Base-by-base conservation (phyloP, 1,140 invertebrate genomes). In the Himalopsyche phryganea region DNA sequence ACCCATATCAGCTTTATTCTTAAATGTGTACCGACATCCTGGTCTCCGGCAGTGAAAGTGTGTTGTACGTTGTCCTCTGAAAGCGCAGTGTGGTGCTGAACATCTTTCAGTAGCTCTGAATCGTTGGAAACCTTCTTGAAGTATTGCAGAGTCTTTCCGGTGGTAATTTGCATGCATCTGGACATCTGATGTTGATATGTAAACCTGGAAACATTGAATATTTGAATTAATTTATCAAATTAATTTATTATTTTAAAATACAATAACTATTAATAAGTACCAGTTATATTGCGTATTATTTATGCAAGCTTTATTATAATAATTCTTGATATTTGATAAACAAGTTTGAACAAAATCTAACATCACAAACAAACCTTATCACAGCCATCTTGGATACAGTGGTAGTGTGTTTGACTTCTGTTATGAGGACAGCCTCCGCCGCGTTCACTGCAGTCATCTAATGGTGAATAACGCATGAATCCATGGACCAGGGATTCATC, bases 81-180 rank as follows among this genome's bases (percentile, higher is more conserved):
- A 98, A 17, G 88, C 82, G 74, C 96, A 98, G 65, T 90, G 84
- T 0, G 85, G 81, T 2, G 90, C 88, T 0, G 86, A 85, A 73
- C 94, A 97, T 72, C 91, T 92, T 73, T 97, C 94, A 0, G 92
- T 94, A 0, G 92, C 94, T 13, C 94, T 78, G 77, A 91, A 94
- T 65, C 92, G 77, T 71, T 94, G 91, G 78, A 95, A 96, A 7
- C 95, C 96, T 75, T 98, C 95, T 68, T 97, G 93, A 47, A 96
- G 94, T 65, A 98, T 98, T 9, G 94, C 94, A 0, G 92, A 94
- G 73, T 98, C 95, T 75, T 98, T 98, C 42, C 95, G 84, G 71
- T 98, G 96, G 72, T 97, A 98, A 77, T 98, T 98, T 1, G 95
- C 94, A 73, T 98, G 96, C 96, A 98, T 98, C 77, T 98, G 96